Base-by-base conservation (phyloP, 2,113 vertebrate species). In the Telmatochromis bifrenatus region DNA sequence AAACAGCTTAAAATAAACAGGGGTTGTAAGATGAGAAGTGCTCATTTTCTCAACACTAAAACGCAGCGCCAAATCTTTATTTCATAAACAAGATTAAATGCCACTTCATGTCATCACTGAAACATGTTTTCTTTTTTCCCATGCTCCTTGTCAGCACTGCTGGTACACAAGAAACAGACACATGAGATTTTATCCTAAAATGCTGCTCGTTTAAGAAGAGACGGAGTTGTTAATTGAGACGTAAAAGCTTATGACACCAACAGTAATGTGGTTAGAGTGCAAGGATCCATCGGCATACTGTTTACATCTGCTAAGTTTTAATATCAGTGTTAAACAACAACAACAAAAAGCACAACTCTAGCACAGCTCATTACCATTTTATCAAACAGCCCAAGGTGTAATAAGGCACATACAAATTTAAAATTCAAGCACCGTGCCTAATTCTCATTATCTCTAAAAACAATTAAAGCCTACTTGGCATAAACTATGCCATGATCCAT, bases 51-150 rank as follows among this genome's bases (percentile, higher is more conserved):
- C 45, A 79, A 35, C 14, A 14, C 73, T 88, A 53, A 91, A 88
- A 79, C 68, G 39, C 39, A 33, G 35, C 12, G 77, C 80, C 87
- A 90, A 86, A 65, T 82, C 60, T 60, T 95, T 89, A 85, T 91
- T 90, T 87, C 84, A 82, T 89, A 91, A 93, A 93, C 89, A 91
- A 85, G 82, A 92, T 91, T 85, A 89, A 90, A 81, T 58, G 75
- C 26, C 55, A 54, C 62, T 88, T 82, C 19, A 83, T 91, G 90
- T 92, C 82, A 88, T 88, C 49, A 51, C 49, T 81, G 56, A 86
- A 68, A 81, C 79, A 58, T 85, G 81, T 81, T 89, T 88, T 91
- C 37, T 47, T 75, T 93, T 75, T 91, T 89, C 91, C 86, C 88
- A 87, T 89, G 79, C 82, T 65, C 60, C 79, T 33, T 84, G 82